Conservation (phyloP, 2,888 invertebrate species). For the Ormia ochracea region DNA sequence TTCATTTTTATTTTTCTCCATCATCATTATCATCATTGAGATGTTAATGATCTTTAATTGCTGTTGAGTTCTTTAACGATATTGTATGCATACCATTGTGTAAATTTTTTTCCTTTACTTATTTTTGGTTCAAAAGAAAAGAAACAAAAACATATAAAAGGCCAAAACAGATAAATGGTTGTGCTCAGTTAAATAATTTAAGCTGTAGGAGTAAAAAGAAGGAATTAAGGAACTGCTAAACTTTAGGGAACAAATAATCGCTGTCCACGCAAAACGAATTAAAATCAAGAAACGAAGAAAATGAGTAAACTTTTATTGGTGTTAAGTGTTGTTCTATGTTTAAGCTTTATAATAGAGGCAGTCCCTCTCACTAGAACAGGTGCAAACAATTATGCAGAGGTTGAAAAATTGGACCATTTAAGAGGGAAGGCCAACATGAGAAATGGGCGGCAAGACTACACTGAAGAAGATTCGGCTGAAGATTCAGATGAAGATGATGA, state of each 20-base stretch:
- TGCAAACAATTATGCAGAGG: constrained; percentile 8
- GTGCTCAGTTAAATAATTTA: constrained; percentile 58
- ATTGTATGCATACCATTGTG: constrained; percentile 23
- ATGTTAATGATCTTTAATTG: constrained; percentile 14
- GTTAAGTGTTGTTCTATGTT: constrained; percentile 56
- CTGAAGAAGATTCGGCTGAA: constrained; percentile 64
- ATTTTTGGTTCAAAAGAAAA: constrained; percentile 8
- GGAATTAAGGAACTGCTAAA: constrained; percentile 19
- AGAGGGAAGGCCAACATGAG: constrained; percentile 21
- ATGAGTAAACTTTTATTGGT: constrained; percentile 44
- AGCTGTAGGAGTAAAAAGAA: constrained; percentile 54
- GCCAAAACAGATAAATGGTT: constrained; percentile 50
- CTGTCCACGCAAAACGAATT: background rate
- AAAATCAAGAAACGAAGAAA: too few relatives aligned
- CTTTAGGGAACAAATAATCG: background rate
- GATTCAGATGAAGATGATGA: constrained; percentile 65
- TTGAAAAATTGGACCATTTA: constrained; percentile 30
- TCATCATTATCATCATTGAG: constrained; percentile 41
- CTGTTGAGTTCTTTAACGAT: constrained; percentile 28
- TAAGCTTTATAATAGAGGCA: constrained; percentile 61
- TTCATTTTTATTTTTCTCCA: constrained; percentile 68
- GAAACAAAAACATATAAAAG: constrained; percentile 57
- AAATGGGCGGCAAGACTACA: constrained; percentile 45
- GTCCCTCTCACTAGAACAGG: constrained; percentile 48
- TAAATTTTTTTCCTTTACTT: background rate